Base-by-base conservation (phyloP, 2,888 invertebrate species). In the Himalopsyche kuldschensis region DNA sequence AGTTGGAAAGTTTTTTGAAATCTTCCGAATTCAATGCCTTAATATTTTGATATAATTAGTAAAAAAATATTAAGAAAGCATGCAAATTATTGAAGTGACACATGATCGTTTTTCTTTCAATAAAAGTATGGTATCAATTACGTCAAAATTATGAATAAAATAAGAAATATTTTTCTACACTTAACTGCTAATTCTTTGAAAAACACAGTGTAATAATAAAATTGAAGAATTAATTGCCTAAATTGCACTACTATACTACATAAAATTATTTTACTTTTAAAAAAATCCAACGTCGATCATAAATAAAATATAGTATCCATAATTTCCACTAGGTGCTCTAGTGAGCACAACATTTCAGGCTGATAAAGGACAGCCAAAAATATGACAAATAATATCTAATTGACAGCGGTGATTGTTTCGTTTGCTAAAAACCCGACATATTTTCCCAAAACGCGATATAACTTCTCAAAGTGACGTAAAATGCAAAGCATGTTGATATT, bases 361-460 rank as follows among this genome's bases (percentile, higher is more conserved):
- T 82, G 82, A 82, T 82, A 82, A 82, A 82, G 75, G 48, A 69
- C 63, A 27, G 82, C 69, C 82, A 75, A 82, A 82, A 79, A 79
- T 82, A 82, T 79, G 75, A 79, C 47, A 47, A 48, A 35, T 24
- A 48, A 47, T 78, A 78, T 41, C 41, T 46, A 48, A 82, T 82
- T 79, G 75, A 79, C 82, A 79, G 79, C 79, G 46, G 47, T 75
- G 79, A 48, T 75, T 48, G 79, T 55, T 75, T 32, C 75, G 32
- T 75, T 75, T 17, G 75, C 8, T 20, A 31, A 8, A 55, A 55
- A 55, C 24, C 24, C 55, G 55, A 55, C 55, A 55, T 55, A 55
- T 55, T 55, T 55, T 55, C 55, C 55, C 20, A 20, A 20, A 20
- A 20, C 55, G 55, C 24, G 55, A 55, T 20, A 20, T 55, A 20